These are phyloP conservation scores for Ophioderma brevispina DNA, from an alignment of 35 echinoderm and acorn worm species.

Conservation along the genomic window DNA sequence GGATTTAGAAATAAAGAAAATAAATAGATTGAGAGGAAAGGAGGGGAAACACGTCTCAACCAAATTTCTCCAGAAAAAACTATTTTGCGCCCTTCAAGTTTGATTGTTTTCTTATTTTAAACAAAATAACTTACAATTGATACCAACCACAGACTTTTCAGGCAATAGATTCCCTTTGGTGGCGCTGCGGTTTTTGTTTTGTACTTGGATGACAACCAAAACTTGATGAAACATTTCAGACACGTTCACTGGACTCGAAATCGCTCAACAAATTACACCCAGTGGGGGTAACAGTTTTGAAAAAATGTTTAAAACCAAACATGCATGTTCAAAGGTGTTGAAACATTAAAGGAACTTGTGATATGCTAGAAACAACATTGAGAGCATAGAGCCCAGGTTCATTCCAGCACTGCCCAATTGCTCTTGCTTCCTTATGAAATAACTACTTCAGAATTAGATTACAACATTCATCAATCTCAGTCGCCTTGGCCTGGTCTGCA, in stretches of 20 bases:
- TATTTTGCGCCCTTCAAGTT: not conserved
- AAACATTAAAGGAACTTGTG: not conserved
- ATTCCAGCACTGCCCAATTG: not conserved
- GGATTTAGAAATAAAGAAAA: too few species aligned
- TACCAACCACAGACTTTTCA: not conserved
- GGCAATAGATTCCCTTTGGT: not conserved
- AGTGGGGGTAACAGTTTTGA: too few species aligned
- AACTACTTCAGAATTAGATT: not conserved
- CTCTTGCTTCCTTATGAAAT: not conserved
- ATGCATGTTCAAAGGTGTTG: not conserved
- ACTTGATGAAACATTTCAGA: not conserved
- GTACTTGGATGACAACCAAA: not conserved
- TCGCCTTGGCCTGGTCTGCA: not conserved
- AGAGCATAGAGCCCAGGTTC: not conserved
- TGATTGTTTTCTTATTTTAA: not conserved
- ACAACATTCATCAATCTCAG: not conserved
- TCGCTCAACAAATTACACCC: not conserved
- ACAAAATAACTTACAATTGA: not conserved
- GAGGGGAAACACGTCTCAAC: not conserved
- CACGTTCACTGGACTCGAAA: not conserved
- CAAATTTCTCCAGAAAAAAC: not conserved
- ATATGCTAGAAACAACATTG: not conserved
- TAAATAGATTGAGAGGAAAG: not conserved
- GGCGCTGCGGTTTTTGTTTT: too few species aligned
- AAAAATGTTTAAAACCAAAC: not conserved